Percentiles rank a stretch among this genome's conserved stretches.
Conservation (phyloP, 2,797 vertebrate genomes). For the Syndactyla subalaris region DNA sequence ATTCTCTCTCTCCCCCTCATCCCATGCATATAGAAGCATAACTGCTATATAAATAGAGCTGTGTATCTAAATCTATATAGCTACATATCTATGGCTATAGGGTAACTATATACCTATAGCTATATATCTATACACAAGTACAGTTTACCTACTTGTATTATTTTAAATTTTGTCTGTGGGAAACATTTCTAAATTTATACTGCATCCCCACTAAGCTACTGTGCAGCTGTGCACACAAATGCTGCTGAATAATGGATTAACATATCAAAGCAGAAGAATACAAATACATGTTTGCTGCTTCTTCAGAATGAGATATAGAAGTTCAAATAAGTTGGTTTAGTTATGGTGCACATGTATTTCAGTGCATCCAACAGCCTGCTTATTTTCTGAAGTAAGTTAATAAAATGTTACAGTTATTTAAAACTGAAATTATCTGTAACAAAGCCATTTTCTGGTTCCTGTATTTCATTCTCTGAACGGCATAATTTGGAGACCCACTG, state of each 20-base stretch:
- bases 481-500: background rate
- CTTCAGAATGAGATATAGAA: background rate
- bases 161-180: background rate
- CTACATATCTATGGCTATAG: background rate
- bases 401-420: background rate
- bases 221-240: background rate
- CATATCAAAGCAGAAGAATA: background rate
- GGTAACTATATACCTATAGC: background rate
- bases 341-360: background rate
- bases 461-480: background rate
- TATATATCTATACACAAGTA: background rate
- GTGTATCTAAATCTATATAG: background rate
- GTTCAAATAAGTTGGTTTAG: background rate
- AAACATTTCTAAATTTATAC: background rate
- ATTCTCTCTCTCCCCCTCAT: background rate
- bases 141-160: background rate
- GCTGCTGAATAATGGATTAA: background rate
- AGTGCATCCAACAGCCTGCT: background rate
- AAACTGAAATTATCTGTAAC: background rate
- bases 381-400: background rate
- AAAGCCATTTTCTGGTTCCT: background rate
- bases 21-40: background rate
- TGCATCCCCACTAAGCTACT: background rate
- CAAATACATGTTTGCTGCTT: background rate
- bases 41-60: background rate